Conservation (phyloP, 2,888 invertebrate genomes). For the Drosophila multiciliata region DNA sequence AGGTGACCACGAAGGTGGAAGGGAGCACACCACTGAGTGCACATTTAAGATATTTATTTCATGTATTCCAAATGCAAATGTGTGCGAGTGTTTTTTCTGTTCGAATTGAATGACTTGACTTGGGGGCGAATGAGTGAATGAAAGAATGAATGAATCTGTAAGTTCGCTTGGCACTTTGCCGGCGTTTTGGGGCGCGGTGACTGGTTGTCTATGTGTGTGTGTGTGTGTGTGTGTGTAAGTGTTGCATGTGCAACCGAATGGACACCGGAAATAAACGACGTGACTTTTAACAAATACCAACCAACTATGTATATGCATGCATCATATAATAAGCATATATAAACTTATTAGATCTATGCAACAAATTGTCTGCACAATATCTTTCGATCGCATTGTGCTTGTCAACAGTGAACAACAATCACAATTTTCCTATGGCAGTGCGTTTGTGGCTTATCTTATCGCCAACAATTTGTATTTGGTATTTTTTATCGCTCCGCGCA, state of each 20-base stretch:
- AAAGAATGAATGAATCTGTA: slow-evolving; percentile 74
- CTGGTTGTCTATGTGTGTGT: background rate
- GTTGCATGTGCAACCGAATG: slow-evolving; percentile 36
- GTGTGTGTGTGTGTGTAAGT: background rate
- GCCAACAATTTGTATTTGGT: slow-evolving; percentile 62
- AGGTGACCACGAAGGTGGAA: background rate
- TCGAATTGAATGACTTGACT: slow-evolving; percentile 57
- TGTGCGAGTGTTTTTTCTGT: slow-evolving; percentile 16
- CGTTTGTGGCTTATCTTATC: slow-evolving; percentile 66
- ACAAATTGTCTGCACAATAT: slow-evolving; percentile 3
- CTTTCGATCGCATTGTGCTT: slow-evolving; percentile 10
- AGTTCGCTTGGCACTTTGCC: slow-evolving; percentile 77
- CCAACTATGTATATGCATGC: slow-evolving; percentile 46
- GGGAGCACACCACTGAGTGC: slow-evolving; percentile 36
- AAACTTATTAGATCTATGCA: slow-evolving; percentile 3
- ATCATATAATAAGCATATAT: background rate
- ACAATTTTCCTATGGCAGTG: slow-evolving; percentile 24
- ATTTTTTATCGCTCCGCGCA: slow-evolving; percentile 69
- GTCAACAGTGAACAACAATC: slow-evolving; percentile 25
- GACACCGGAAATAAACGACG: slow-evolving; percentile 84
- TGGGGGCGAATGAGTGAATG: slow-evolving; percentile 56
- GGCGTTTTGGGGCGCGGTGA: slow-evolving; percentile 38
- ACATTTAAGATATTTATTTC: slow-evolving; percentile 76
- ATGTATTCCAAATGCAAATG: slow-evolving; percentile 79
- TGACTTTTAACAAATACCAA: slow-evolving; percentile 80